phyloP scores from a whole-genome alignment of 2,888 invertebrate species.

The Tetramorium bicarinatum region DNA sequence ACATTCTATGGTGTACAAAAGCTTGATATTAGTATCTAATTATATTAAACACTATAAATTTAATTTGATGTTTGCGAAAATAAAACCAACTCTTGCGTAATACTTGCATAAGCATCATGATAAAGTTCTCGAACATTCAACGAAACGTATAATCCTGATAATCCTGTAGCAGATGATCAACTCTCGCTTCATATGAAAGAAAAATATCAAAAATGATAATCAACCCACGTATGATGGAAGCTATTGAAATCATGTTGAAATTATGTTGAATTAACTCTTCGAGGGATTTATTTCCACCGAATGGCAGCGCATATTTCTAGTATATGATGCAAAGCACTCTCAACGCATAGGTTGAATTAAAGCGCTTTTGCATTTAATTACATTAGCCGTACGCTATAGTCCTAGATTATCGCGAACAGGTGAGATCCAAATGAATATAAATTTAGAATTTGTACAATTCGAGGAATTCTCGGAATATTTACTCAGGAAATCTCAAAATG shows the following conservation, averaged over 20 bases:
- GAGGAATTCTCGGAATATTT: background rate
- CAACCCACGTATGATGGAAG: constrained; percentile 23
- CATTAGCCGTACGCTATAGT: background rate
- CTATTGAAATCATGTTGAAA: constrained; percentile 18
- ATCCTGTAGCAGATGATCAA: background rate
- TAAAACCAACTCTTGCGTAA: background rate
- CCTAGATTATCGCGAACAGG: constrained; percentile 35
- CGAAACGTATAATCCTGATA: constrained; percentile 48
- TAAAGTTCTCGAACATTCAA: background rate
- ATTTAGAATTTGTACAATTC: constrained; percentile 1
- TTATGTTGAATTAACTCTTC: constrained; percentile 7
- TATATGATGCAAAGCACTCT: background rate
- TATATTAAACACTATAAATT: background rate
- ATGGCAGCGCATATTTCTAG: background rate
- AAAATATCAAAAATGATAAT: background rate
- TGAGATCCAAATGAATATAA: constrained; percentile 20
- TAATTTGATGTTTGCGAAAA: background rate
- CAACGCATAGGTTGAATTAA: constrained; percentile 27
- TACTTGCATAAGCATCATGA: background rate
- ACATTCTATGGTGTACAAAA: constrained; percentile 2
- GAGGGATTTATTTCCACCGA: constrained; percentile 1
- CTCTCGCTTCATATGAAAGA: background rate
- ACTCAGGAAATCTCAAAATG: background rate
- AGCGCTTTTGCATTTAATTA: constrained; percentile 19
- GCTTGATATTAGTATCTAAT: constrained; percentile 1